These are phyloP conservation scores for Plotosus lineatus DNA, from an alignment of 2,113 vertebrate species.

Conservation along the genomic window DNA sequence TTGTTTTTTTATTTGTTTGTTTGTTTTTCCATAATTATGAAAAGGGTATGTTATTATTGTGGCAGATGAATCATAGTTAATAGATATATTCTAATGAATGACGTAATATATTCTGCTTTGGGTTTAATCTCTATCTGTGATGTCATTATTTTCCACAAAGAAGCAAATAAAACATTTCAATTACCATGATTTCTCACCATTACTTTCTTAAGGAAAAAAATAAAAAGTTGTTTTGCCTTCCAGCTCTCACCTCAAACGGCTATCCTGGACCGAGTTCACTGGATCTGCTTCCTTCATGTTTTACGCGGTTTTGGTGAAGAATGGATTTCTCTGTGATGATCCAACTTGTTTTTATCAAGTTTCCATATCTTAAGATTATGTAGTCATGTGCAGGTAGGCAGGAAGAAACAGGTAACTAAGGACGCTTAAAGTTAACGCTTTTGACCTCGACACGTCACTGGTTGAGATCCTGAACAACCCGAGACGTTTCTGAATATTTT, in stretches of 20 bases:
- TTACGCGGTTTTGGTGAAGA: no score
- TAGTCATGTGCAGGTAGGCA: neutral
- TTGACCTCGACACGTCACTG: constrained; percentile 2
- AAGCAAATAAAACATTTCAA: no score
- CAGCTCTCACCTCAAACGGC: constrained; percentile 47
- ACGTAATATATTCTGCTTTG: no score
- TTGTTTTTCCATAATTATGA: no score
- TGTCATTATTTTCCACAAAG: no score
- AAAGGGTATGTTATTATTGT: no score
- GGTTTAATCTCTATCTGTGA: no score
- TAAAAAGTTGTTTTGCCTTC: neutral
- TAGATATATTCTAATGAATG: no score
- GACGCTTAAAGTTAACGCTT: constrained; percentile 5
- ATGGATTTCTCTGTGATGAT: no score
- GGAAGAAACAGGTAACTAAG: neutral
- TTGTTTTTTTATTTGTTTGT: no score
- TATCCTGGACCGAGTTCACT: constrained; percentile 23
- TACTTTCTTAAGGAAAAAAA: neutral
- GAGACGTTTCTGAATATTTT: neutral
- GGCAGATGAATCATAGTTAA: no score
- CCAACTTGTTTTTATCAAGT: constrained; percentile 36
- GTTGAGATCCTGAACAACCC: neutral
- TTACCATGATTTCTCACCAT: no score
- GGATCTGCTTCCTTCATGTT: constrained; percentile 16
- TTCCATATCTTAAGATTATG: neutral